A percentile compares a stretch with the other conserved stretches of the same genome.
Conservation (phyloP, 2,888 invertebrate species). For the Spicauda simplicius region DNA sequence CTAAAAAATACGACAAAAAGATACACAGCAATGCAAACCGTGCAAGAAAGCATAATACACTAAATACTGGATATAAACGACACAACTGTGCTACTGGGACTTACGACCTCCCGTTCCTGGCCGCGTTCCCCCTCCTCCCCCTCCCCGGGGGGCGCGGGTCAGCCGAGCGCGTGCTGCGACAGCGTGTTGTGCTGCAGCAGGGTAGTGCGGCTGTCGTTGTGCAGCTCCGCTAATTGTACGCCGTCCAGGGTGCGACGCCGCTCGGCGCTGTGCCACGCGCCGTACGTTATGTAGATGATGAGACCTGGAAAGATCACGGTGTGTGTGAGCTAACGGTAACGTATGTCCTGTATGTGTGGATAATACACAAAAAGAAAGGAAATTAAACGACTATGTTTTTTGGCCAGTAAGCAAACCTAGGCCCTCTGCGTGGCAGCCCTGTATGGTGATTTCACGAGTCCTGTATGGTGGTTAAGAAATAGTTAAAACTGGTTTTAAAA, state of each 20-base stretch:
- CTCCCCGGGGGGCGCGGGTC: slow-evolving; percentile 48
- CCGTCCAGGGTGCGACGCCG: slow-evolving; percentile 62
- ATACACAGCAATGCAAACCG: too few relatives aligned
- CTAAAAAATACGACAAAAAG: too few relatives aligned
- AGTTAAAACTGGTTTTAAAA: too few relatives aligned
- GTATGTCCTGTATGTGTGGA: too few relatives aligned
- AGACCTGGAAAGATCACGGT: slow-evolving; percentile 80
- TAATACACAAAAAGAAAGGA: too few relatives aligned
- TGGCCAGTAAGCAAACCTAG: too few relatives aligned
- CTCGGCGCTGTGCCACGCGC: slow-evolving; percentile 88
- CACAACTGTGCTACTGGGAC: slow-evolving; percentile 65
- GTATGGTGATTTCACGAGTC: too few relatives aligned
- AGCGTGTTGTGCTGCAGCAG: slow-evolving; percentile 59
- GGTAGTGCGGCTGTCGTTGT: slow-evolving; percentile 70
- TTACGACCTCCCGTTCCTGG: slow-evolving; percentile 42
- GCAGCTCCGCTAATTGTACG: slow-evolving; percentile 61
- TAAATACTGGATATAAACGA: slow-evolving; percentile 73
- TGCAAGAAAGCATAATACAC: background rate
- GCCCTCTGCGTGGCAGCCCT: too few relatives aligned
- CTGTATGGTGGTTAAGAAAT: too few relatives aligned
- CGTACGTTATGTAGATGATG: slow-evolving; percentile 89
- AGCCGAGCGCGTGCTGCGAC: slow-evolving; percentile 64
- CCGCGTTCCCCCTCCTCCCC: too few relatives aligned
- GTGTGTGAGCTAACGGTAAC: too few relatives aligned
- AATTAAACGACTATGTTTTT: too few relatives aligned